Evolutionary conservation across 2,888 invertebrate genomes (phyloP), one percentile per base, ranked within the genome.

Genomic region (Zygogramma bicolorata): DNA sequence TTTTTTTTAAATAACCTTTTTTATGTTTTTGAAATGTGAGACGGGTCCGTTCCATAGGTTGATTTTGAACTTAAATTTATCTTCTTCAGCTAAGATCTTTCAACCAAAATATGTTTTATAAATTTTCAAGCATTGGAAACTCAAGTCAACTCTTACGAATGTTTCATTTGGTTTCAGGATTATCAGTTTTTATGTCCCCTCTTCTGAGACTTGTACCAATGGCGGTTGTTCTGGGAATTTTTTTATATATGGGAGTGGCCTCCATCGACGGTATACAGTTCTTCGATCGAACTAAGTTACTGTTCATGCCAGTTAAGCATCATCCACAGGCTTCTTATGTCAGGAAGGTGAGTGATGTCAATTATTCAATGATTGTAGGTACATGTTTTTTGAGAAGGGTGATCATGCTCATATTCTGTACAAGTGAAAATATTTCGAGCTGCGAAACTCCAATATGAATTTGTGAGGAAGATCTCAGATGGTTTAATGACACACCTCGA

Each of bases 211-310:
- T 93, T 68, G 95, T 99, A 74, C 98, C 99, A 0, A 95, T 98
- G 92, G 93, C 98, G n/a, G 97, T 98, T 65, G 90, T 99, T 22
- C 97, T 98, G 85, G 99, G 99, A 22, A 96, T 99, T 29, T 99
- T 99, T 88, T 91, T 99, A 18, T 97, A 97, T 88, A 96, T 97
- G 96, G 99, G 99, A 67, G 93, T 98, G 75, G 96, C 97, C 0
- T 97, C 97, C 4, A 94, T 97, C 81, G 94, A 93, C 81, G 97
- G 97, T 73, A 97, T 98, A 22, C 97, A 98, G 87, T 92, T 99
- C 85, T 96, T 97, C 87, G 96, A 98, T 82, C 90, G 99, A 70
- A 89, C 95, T 78, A 92, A 95, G 80, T 89, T 99, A 60, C 92
- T 97, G 79, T 93, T 98, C 84, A 96, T 97, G 92, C 98, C 98